Conservation (phyloP, 2,113 vertebrate genomes). For the Genyomyrus donnyi region DNA sequence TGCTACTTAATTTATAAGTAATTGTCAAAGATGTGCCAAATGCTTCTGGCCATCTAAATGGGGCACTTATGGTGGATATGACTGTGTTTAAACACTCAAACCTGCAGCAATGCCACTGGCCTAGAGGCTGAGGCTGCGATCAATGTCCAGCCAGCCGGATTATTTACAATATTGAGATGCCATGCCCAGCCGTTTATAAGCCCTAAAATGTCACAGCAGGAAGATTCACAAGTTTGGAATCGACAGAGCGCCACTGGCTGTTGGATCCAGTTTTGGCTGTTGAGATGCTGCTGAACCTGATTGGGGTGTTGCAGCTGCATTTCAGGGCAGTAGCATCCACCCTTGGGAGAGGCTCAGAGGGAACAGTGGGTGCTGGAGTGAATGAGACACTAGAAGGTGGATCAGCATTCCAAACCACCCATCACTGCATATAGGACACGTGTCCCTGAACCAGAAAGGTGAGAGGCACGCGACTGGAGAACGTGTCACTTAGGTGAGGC, state of each 20-base stretch:
- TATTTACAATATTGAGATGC: neutral
- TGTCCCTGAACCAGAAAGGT: neutral
- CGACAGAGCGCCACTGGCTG: neutral
- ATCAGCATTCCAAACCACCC: neutral
- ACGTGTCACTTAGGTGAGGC: neutral
- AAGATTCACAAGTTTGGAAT: constrained; percentile 6
- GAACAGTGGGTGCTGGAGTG: neutral
- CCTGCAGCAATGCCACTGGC: neutral
- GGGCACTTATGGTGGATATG: neutral
- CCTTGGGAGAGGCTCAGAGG: neutral
- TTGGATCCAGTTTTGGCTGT: neutral
- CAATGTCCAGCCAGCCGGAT: neutral
- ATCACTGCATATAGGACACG: neutral
- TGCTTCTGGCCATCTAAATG: neutral
- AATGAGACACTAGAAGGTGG: neutral
- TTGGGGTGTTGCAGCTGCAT: neutral
- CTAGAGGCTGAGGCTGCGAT: neutral
- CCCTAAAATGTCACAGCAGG: neutral
- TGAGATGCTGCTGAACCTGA: neutral
- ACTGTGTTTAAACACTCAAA: neutral
- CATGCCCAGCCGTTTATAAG: neutral
- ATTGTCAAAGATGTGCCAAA: neutral
- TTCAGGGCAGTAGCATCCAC: neutral
- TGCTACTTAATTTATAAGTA: neutral
- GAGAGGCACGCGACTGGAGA: neutral